Base-by-base conservation (phyloP, 1,140 invertebrate genomes). In the Rhynchophorus ferrugineus region DNA sequence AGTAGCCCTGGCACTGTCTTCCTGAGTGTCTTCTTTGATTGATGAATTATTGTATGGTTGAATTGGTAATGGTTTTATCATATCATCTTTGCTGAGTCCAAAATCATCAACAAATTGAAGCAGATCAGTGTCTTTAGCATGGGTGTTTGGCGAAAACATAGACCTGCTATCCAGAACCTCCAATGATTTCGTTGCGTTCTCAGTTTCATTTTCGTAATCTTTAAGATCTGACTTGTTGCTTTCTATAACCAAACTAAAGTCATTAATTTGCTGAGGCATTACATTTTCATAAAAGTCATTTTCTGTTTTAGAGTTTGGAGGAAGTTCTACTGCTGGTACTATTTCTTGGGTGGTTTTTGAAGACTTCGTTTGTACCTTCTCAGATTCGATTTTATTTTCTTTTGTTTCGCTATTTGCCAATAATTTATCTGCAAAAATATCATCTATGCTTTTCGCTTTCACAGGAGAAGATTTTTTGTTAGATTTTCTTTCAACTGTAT, bases 11-110 rank as follows among this genome's bases (percentile, higher is more conserved):
- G 83, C 83, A 61, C 75, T 82, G 50, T 84, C 81, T 54, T 84
- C 86, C 66, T 87, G 87, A n/a, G 82, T 80, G 63, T 87, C 85
- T 61, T 87, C 84, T 62, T 85, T 84, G 56, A 84, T 82, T n/a
- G 76, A 75, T 36, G 74, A 72, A 37, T 74, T 74, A 55, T 71
- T 70, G 18, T 83, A 81, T n/a, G 80, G 79, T 54, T 84, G 83
- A 1, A 79, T 72, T 14, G 85, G 72, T 1, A 82, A 78, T 1
- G 71, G 55, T 69, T 76, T 76, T 53, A 75, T 71, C 9, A 76
- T 72, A 49, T 78, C 75, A 55, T 79, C 77, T 38, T 79, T 76
- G 60, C 75, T 68, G 57, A 81, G 76, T 17, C 72, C 74, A 60
- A 85, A 84, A 18, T 78, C 78, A 60, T 79, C 78, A 38, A 77